phyloP scores from a whole-genome alignment of 2,888 invertebrate genomes.

The Zaprionus lineosus region DNA sequence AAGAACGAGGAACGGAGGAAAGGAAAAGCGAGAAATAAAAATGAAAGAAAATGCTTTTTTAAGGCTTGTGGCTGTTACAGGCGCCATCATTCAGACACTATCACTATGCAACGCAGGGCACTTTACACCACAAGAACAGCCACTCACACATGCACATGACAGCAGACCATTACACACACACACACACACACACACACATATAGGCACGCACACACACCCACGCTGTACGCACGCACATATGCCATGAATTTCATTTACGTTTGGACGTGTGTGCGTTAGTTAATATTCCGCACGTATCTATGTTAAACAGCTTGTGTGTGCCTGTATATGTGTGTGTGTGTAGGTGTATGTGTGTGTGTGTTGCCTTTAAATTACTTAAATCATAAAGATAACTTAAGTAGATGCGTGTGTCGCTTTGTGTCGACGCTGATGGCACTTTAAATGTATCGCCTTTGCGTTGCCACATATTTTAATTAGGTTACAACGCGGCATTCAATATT shows the following conservation, averaged over 20 bases:
- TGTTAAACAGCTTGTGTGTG: slow-evolving; percentile 27
- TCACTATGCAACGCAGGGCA: slow-evolving; percentile 70
- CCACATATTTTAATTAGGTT: slow-evolving; percentile 56
- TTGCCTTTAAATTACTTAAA: slow-evolving; percentile 73
- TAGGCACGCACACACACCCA: slow-evolving; percentile 24
- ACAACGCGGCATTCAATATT: slow-evolving; percentile 12
- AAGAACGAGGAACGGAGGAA: slow-evolving; percentile 7
- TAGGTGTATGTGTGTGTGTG: slow-evolving; percentile 37
- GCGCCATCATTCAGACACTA: slow-evolving; percentile 56
- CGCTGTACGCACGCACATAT: slow-evolving; percentile 70
- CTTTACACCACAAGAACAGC: slow-evolving; percentile 63
- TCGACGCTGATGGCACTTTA: slow-evolving; percentile 55
- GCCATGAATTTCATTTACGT: slow-evolving; percentile 77
- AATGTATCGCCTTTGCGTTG: slow-evolving; percentile 40
- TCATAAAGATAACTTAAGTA: slow-evolving; percentile 63
- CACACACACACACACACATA: neutral
- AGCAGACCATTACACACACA: no score
- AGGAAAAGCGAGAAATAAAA: neutral
- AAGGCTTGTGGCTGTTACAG: slow-evolving; percentile 58
- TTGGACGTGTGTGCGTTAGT: slow-evolving; percentile 75
- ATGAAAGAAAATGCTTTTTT: slow-evolving; percentile 20
- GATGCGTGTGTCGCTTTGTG: slow-evolving; percentile 1
- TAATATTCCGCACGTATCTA: slow-evolving; percentile 70
- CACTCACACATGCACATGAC: no score
- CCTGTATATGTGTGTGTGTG: slow-evolving; percentile 18